phyloP scores from a whole-genome alignment of 2,113 vertebrate species.

The Sminthopsis crassicaudata region DNA sequence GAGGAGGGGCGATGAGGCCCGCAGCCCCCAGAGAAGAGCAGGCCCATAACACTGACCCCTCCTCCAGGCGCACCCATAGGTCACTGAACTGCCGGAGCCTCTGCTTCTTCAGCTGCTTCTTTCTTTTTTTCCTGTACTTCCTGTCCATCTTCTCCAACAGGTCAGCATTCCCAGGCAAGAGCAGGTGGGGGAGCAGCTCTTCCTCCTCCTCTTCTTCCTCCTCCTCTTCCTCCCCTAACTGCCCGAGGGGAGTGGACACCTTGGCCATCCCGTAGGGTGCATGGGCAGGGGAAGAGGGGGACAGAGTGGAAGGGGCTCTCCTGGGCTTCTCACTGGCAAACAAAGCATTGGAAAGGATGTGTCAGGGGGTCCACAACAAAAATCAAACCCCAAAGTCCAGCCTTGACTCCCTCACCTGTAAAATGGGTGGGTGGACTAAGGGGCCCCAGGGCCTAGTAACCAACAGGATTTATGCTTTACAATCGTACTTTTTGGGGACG shows the following conservation, averaged over 20 bases:
- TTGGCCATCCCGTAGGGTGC: conserved; percentile 39
- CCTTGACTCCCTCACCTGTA: too few species aligned
- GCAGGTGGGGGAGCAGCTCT: conserved; percentile 75
- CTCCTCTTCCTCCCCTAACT: conserved; percentile 76
- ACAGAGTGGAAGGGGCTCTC: conserved; percentile 56
- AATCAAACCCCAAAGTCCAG: too few species aligned
- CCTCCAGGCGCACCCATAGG: conserved; percentile 90
- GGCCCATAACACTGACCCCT: conserved; percentile 82
- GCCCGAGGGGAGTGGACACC: conserved; percentile 31
- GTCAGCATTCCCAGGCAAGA: conserved; percentile 81
- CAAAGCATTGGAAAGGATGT: conserved; percentile 27
- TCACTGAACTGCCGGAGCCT: conserved; percentile 88
- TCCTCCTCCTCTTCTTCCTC: conserved; percentile 36
- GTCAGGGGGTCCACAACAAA: background rate
- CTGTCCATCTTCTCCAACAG: conserved; percentile 83
- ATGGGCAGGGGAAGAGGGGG: conserved; percentile 21
- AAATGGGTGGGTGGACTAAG: too few species aligned
- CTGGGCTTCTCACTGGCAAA: conserved; percentile 51
- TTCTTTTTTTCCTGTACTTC: conserved; percentile 87
- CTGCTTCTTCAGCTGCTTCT: conserved; percentile 85
- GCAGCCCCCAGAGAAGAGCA: background rate
- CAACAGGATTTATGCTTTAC: too few species aligned
- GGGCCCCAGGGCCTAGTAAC: too few species aligned
- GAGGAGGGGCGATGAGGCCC: background rate
- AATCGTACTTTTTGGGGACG: too few species aligned